phyloP scores from a whole-genome alignment of 2,797 vertebrate species.

The Nyctibius grandis region DNA sequence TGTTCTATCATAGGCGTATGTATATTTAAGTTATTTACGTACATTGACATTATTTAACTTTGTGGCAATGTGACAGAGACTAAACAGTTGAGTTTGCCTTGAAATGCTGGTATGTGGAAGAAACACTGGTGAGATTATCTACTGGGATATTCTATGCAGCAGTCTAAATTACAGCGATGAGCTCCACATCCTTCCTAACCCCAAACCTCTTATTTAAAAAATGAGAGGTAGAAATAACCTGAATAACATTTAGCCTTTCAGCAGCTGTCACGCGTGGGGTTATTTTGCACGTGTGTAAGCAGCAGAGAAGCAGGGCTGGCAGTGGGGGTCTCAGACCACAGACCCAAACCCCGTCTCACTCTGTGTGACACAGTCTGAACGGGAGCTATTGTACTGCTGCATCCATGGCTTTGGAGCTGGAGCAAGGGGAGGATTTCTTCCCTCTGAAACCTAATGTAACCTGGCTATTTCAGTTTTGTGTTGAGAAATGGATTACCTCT shows the following conservation, averaged over 20 bases:
- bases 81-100: conserved; percentile 59
- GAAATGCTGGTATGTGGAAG: conserved; percentile 5
- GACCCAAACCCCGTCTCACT: neutral
- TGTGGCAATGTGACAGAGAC: conserved; percentile 8
- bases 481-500: neutral
- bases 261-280: accelerated
- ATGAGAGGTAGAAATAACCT: neutral
- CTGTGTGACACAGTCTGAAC: neutral
- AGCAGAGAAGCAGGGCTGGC: neutral
- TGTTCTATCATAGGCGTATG: neutral
- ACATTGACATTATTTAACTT: neutral
- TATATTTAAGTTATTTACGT: neutral
- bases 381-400: neutral
- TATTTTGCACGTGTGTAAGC: accelerated
- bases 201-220: neutral
- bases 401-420: neutral
- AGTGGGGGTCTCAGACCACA: no score
- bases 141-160: neutral
- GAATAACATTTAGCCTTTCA: neutral
- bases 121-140: neutral
- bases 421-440: neutral
- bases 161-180: neutral
- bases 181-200: neutral
- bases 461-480: neutral
- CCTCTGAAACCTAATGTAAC: neutral